Base-by-base conservation (phyloP, 1,140 invertebrate genomes). In the Camponotus pennsylvanicus region DNA sequence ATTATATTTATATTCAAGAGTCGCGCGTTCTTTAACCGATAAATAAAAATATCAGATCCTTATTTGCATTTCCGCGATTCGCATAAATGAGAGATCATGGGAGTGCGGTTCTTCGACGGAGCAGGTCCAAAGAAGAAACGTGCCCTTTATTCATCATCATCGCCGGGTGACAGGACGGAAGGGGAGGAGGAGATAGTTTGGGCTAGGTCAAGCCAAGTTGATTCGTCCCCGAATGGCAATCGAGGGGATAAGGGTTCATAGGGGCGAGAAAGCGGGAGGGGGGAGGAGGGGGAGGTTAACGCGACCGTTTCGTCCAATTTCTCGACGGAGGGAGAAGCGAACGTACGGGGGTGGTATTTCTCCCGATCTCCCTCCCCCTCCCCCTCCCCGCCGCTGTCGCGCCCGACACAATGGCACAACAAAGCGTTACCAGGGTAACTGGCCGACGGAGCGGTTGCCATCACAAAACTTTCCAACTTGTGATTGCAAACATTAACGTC, bases 361-460 rank as follows among this genome's bases (percentile, higher is more conserved):
- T 76, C 15, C 57, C 64, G n/a, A 18, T 13, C 27, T 37, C 27
- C 64, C 66, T 52, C 55, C 18, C 66, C 15, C 11, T 3, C 49
- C 2, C 55, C 15, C 13, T 59, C 45, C 52, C 37, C 11, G 32
- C 52, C 75, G 45, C 49, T 59, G 71, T 76, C 69, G 67, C 69
- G 67, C 84, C 87, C 82, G 66, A 76, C 88, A 77, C 84, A 87
- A 86, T 88, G 88, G 92, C 92, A 94, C 91, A 94, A 94, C 93
- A 94, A 94, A 94, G 85, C 92, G 93, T 94, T 92, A 77, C 93
- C 92, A 89, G 75, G 93, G 92, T 83, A 89, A 93, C 93, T 88
- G 59, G 80, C 27, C 86, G 86, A 61, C 80, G 86, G 88, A 73
- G 79, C 70, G 90, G 93, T 94, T 94, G 92, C 93, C 93, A 94